Conservation (phyloP, 2,888 invertebrate species). For the Patella ulyssiponensis region DNA sequence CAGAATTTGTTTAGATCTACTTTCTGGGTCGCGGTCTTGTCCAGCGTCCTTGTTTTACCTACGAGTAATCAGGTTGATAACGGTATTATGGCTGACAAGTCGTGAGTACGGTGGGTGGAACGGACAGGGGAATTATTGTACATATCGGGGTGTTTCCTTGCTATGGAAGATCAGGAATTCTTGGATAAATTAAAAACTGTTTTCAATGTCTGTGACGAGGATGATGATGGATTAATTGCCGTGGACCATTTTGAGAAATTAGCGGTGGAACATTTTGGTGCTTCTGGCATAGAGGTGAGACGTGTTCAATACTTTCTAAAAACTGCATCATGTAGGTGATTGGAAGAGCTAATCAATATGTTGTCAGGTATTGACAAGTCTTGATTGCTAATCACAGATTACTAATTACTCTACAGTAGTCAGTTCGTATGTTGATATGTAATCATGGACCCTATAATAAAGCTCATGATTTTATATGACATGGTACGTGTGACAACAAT, state of each 20-base stretch:
- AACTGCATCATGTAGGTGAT: no score
- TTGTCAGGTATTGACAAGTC: no score
- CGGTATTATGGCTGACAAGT: conserved; percentile 9
- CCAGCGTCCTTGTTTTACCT: conserved; percentile 1
- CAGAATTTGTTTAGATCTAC: no score
- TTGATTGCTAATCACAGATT: no score
- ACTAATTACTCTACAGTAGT: no score
- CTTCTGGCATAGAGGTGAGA: conserved; percentile 56
- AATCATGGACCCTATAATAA: no score
- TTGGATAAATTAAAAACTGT: conserved; percentile 60
- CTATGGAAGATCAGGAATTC: conserved; percentile 50
- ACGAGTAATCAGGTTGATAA: not conserved
- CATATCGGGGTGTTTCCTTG: conserved; percentile 19
- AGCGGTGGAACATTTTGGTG: conserved; percentile 67
- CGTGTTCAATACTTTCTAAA: no score
- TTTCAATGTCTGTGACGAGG: conserved; percentile 67
- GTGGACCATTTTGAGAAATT: conserved; percentile 63
- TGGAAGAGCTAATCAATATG: no score
- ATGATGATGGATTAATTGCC: conserved; percentile 66
- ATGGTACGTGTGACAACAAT: no score
- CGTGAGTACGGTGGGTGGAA: not conserved
- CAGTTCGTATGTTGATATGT: no score
- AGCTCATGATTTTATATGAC: no score
- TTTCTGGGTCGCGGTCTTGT: not conserved
- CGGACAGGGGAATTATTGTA: not conserved